Base-by-base conservation (phyloP, 2,888 invertebrate species). In the Thumatha senex region DNA sequence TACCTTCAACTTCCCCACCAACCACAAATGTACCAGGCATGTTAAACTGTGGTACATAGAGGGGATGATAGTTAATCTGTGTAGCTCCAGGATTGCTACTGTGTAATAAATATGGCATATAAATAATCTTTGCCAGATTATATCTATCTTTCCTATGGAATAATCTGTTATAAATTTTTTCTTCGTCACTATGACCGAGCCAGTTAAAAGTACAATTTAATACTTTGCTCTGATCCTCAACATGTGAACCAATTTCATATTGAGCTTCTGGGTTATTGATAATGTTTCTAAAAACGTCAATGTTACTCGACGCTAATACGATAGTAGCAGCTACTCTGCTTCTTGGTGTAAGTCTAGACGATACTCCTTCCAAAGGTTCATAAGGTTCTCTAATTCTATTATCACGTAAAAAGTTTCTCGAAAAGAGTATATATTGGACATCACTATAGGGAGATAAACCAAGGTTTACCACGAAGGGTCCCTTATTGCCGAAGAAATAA, bases 131-230 rank as follows among this genome's bases (percentile, higher is more conserved):
- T 0, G 99, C 99, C 58, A 99, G 90, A 84, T 99, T 99, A 79
- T 98, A 99, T 48, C 98, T 94, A 83, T 98, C 97, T 78, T 97
- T 97, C 61, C 98, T 93, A 70, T 97, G 96, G 66, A 97, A 97
- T 13, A 97, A 78, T 72, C 96, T 91, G 15, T 94, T 93, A 63
- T 95, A 96, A 24, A 97, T 95, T 72, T 93, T 93, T 60, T 94
- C 94, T 76, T 96, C 96, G 53, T 93, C 94, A 0, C 93, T 92
- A 57, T 92, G 94, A 4, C 98, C 98, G 69, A 99, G 93, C 96
- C 98, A 99, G 78, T 99, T 99, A 77, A 94, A 96, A 0, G 97
- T 96, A 65, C 98, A 98, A 78, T 98, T 97, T n/a, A 99, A 95
- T 13, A 94, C 91, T 89, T 97, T 96, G 72, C 98, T 98, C 78